Evolutionary conservation across 2,888 invertebrate genomes (phyloP).

Genomic region (Caenorhabditis imperialis): DNA sequence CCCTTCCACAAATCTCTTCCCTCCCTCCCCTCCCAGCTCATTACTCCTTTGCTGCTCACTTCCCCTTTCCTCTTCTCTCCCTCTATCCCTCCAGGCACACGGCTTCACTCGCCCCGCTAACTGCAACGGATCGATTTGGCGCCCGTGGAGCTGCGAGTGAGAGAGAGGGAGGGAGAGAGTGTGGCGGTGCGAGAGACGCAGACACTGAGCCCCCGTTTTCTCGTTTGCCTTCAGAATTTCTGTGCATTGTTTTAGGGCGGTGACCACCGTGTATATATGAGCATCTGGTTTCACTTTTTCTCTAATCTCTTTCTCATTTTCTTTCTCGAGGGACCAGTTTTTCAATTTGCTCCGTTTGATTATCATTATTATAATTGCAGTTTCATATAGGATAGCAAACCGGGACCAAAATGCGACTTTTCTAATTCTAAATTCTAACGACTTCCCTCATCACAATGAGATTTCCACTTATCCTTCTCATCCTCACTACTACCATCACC

Average conservation of each 20-base stretch:
- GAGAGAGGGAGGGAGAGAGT: constrained; percentile 5
- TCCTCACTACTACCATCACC: constrained; percentile 1
- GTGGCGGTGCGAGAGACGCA: constrained; percentile 1
- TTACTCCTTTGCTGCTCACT: constrained; percentile 35
- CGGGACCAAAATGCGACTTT: too few species aligned
- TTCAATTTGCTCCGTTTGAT: constrained; percentile 16
- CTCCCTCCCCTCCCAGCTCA: constrained; percentile 4
- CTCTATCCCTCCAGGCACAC: neutral
- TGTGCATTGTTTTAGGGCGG: constrained; percentile 17
- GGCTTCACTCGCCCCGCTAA: too few species aligned
- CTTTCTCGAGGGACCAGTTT: too few species aligned
- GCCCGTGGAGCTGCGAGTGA: constrained; percentile 10
- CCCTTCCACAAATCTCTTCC: constrained; percentile 1
- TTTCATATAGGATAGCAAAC: too few species aligned
- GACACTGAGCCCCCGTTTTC: constrained; percentile 8
- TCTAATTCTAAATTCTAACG: too few species aligned
- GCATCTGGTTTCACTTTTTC: constrained; percentile 9
- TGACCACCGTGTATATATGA: constrained; percentile 24
- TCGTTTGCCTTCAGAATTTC: constrained; percentile 7
- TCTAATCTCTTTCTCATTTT: neutral
- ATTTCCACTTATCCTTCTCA: constrained; percentile 1
- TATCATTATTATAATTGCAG: too few species aligned
- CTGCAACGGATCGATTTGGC: constrained; percentile 25
- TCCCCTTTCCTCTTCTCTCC: constrained; percentile 1
- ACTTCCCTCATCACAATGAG: too few species aligned